Base-by-base conservation (phyloP, 2,797 vertebrate genomes). In the Notolepis coatsorum region DNA sequence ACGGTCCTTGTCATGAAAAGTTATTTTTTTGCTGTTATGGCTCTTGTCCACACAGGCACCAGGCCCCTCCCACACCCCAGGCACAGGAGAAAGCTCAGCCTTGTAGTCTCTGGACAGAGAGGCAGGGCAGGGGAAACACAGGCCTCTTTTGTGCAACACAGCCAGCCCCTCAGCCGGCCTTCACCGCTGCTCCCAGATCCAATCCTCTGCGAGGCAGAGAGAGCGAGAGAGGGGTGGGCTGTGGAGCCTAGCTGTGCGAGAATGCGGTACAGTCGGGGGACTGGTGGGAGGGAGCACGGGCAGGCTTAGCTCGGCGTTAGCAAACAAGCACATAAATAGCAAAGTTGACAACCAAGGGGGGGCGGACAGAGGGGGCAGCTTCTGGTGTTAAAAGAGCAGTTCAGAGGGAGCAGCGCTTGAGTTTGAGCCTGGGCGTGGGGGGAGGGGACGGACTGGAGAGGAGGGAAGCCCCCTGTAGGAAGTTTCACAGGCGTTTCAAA, bases 291-390 rank as follows among this genome's bases (percentile, higher is more conserved):
- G 75, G 75, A 49, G 72, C 50, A 50, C 6, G 12, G 66, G 52
- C 67, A 39, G 64, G 65, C 75, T 80, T 82, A 67, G 49, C 77
- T 78, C 80, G 72, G 78, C 77, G 77, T 81, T 84, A 23, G 84
- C 87, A 91, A 91, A 91, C 84, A 88, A 84, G 84, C 77, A 73
- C 82, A 85, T 90, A 89, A 90, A 90, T 88, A 86, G 77, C 67
- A 52, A 56, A 75, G 82, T 75, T 90, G 88, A 85, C 81, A 75
- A 76, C 31, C 67, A 60, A 76, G 67, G 23, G 51, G 45, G 4
- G 52, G 43, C 65, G 12, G 15, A 8, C 23, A 28, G 60, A 49
- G 74, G 61, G n/a, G 58, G 24, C 61, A 66, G 81, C 69, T 60
- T 75, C 59, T 76, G 75, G 69, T 79, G 81, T 83, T 84, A 79